Evolutionary conservation across 1,140 invertebrate species (phyloP).

Genomic region (Meloidogyne exigua): DNA sequence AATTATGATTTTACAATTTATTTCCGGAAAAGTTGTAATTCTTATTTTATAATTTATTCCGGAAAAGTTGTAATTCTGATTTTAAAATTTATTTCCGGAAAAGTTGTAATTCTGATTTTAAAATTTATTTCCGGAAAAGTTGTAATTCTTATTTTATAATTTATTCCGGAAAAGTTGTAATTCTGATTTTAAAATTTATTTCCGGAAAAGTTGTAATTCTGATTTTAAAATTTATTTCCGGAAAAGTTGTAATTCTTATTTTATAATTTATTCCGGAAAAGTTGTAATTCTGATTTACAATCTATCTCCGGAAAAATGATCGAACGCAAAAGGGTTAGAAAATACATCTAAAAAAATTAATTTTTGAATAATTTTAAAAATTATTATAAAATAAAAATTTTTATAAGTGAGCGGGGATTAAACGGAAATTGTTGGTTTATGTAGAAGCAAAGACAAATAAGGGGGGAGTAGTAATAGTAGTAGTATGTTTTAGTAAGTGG

Average conservation of each 20-base stretch:
- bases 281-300: too few species aligned
- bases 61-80: too few species aligned
- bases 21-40: not conserved
- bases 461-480: not conserved
- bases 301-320: too few species aligned
- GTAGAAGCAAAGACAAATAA: conserved; percentile 1
- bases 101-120: not conserved
- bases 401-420: not conserved
- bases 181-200: too few species aligned
- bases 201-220: not conserved
- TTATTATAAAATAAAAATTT: not conserved
- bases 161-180: too few species aligned
- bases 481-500: not conserved
- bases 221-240: too few species aligned
- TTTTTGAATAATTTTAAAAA: not conserved
- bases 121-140: not conserved
- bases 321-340: too few species aligned
- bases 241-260: too few species aligned
- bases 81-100: not conserved
- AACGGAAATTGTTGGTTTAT: not conserved
- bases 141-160: too few species aligned
- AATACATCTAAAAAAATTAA: not conserved
- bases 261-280: not conserved
- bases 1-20: too few species aligned
- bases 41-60: too few species aligned